Percentiles rank a stretch among this genome's conserved stretches.
These are phyloP conservation scores for Augochlorella aurata DNA, from an alignment of 2,888 invertebrate species.

Conservation along the genomic window DNA sequence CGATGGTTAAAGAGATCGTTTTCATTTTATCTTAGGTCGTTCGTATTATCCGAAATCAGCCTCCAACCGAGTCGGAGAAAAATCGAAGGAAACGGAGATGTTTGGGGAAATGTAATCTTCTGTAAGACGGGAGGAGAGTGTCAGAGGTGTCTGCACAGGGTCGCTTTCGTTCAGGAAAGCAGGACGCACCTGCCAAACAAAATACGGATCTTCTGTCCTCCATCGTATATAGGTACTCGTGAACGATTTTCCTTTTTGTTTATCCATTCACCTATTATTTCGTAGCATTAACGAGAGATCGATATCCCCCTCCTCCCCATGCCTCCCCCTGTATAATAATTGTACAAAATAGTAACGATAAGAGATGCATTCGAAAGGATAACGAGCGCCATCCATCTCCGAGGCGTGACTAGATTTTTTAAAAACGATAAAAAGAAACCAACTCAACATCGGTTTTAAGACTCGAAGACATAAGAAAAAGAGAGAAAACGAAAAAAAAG, in stretches of 20 bases:
- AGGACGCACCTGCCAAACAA: slow-evolving; percentile 45
- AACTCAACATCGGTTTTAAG: slow-evolving; percentile 45
- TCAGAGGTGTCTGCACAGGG: slow-evolving; percentile 27
- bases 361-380: slow-evolving; percentile 36
- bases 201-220: slow-evolving; percentile 51
- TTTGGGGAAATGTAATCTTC: slow-evolving; percentile 82
- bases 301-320: slow-evolving; percentile 22
- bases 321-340: slow-evolving; percentile 31
- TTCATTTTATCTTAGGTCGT: slow-evolving; percentile 84
- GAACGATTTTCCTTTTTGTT: slow-evolving; percentile 34
- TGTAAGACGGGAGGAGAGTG: slow-evolving; percentile 69
- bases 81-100: slow-evolving; percentile 85
- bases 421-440: slow-evolving; percentile 14
- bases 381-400: slow-evolving; percentile 32
- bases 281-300: slow-evolving; percentile 43
- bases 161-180: slow-evolving; percentile 28
- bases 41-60: slow-evolving; percentile 90
- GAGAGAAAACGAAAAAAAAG: slow-evolving; percentile 2
- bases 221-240: slow-evolving; percentile 48
- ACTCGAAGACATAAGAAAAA: slow-evolving; percentile 12
- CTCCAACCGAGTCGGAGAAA: slow-evolving; percentile 87
- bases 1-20: slow-evolving; percentile 10
- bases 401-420: slow-evolving; percentile 50
- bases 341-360: slow-evolving; percentile 48
- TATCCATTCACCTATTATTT: slow-evolving; percentile 37